Conservation (phyloP, 2,113 vertebrate genomes). For the Ageneiosus marmoratus region DNA sequence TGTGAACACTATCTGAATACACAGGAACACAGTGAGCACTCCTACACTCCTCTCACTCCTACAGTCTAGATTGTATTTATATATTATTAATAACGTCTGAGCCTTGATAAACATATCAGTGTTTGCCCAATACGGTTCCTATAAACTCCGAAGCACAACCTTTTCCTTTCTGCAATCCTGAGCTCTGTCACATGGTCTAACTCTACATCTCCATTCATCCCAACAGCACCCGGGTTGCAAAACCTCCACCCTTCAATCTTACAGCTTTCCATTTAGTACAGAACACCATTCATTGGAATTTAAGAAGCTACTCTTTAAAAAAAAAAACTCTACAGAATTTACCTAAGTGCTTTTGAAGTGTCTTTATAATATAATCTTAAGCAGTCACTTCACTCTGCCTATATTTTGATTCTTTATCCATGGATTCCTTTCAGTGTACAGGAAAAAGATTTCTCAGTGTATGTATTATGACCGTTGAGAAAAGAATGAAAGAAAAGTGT, state of each 20-base stretch:
- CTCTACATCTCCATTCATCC: constrained; percentile 16
- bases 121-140: constrained; percentile 22
- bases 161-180: background rate
- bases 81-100: constrained; percentile 43
- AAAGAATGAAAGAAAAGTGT: background rate
- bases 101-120: constrained; percentile 48
- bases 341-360: background rate
- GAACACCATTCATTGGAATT: constrained; percentile 6
- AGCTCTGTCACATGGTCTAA: constrained; percentile 32
- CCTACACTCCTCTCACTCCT: too few species aligned
- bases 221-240: background rate
- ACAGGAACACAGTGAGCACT: background rate
- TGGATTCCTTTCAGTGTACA: background rate
- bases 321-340: background rate
- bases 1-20: background rate
- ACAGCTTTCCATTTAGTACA: constrained; percentile 16
- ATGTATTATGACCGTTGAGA: constrained; percentile 13
- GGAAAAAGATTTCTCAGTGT: background rate
- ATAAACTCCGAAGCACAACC: constrained; percentile 10
- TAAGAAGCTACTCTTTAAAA: background rate
- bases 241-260: background rate
- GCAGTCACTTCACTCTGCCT: background rate
- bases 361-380: constrained; percentile 2
- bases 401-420: constrained; percentile 19
- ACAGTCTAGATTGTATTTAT: constrained; percentile 28